Base-by-base conservation (phyloP, 2,113 vertebrate species). In the Uria aalge region DNA sequence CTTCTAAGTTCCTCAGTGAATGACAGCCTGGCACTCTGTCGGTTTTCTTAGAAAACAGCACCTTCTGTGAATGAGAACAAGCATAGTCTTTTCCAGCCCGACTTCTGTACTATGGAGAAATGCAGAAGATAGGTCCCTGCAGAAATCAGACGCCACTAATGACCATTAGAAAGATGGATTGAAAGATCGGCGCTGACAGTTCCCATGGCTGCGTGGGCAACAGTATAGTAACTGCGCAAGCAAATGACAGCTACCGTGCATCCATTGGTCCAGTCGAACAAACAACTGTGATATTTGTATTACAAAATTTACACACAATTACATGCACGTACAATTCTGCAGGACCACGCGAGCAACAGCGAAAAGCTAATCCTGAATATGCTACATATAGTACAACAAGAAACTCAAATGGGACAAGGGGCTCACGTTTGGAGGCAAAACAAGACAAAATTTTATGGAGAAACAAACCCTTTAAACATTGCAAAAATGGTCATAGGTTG, bases 41-140 rank as follows among this genome's bases (percentile, higher is more conserved):
- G 10, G 62, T 29, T 89, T 91, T 78, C 94, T 88, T 80, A 74
- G 88, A 59, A 92, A 93, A 68, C 66, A 67, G 68, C 86, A 56
- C 53, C 48, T 77, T 67, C 88, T 0, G 4, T 34, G 64, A 52
- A 24, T 1, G 47, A 69, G 52, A 72, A 62, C 85, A 45, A 67
- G 64, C 20, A 8, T 1, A 30, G 74, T 10, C 52, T 48, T 50
- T 68, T 36, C 57, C 91, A 89, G 1, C 13, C 13, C 0, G 0
- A 41, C 22, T 0, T 82, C 40, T 68, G 52, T 19, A 3, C 5
- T 2, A 11, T 5, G 63, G 78, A 52, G 60, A 38, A 4, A 5
- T 2, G 48, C 36, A 50, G 64, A 23, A 52, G 57, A 5, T 1
- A 27, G 75, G 30, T 48, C 16, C 56, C 67, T 53, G 64, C 76